phyloP scores from a whole-genome alignment of 2,113 vertebrate genomes.

The Cyanoramphus novaezelandiae region DNA sequence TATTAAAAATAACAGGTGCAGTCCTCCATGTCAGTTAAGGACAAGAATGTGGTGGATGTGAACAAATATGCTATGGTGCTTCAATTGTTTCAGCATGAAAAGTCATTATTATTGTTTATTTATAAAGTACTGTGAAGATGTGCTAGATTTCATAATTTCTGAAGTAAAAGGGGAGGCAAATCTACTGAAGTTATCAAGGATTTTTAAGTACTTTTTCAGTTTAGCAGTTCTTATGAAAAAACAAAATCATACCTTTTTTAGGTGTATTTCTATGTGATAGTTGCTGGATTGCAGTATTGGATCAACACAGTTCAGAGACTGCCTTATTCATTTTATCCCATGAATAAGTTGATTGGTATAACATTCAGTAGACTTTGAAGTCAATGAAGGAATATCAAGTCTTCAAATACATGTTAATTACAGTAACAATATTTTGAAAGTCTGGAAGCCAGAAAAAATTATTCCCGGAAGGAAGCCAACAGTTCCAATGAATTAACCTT shows the following conservation, averaged over 20 bases:
- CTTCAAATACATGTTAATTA: conserved; percentile 21
- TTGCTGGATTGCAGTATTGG: not conserved
- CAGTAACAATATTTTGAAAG: conserved; percentile 25
- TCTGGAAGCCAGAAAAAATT: not conserved
- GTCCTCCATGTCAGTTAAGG: not conserved
- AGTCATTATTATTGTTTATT: conserved; percentile 12
- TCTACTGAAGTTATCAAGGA: not conserved
- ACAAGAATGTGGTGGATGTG: not conserved
- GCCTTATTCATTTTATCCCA: not conserved
- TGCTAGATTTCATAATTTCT: not conserved
- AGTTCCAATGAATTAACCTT: not conserved
- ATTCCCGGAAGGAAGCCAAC: not conserved
- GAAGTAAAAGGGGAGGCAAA: not conserved
- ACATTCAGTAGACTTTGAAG: not conserved
- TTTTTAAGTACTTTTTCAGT: not conserved
- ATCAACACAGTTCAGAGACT: not conserved
- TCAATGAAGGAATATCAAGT: not conserved
- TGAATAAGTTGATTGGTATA: not conserved
- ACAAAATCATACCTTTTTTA: not conserved
- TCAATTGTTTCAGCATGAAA: not conserved
- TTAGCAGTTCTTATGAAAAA: not conserved
- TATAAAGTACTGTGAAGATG: not conserved
- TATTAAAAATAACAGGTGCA: not conserved
- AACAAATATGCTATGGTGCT: not conserved
- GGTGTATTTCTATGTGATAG: not conserved